Percentiles rank a stretch among this genome's conserved stretches.
These are phyloP conservation scores for Ceratosolen fusciceps DNA, from an alignment of 1,140 invertebrate genomes.

Conservation along the genomic window DNA sequence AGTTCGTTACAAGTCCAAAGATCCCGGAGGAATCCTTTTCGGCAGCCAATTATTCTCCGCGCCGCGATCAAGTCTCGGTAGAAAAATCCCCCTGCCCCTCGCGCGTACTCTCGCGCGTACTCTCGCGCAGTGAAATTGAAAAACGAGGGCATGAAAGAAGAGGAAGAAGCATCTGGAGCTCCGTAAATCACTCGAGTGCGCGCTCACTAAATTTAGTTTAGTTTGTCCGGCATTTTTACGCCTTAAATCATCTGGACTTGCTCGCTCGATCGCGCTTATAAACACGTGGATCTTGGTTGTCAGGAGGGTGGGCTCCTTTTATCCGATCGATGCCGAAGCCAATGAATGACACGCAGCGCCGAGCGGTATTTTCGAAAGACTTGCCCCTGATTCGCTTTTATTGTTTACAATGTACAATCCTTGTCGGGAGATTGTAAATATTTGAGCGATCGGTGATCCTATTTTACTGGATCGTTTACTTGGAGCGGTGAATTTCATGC, in stretches of 20 bases:
- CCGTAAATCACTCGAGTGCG: constrained; percentile 40
- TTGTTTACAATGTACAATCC: too few relatives aligned
- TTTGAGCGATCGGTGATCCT: too few relatives aligned
- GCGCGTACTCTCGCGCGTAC: neutral
- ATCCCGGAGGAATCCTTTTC: too few relatives aligned
- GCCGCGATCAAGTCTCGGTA: constrained; percentile 17
- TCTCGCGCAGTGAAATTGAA: constrained; percentile 36
- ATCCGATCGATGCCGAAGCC: constrained; percentile 6
- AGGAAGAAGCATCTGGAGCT: constrained; percentile 43
- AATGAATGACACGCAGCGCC: neutral
- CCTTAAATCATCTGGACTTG: constrained; percentile 37
- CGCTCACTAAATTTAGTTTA: constrained; percentile 44
- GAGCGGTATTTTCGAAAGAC: neutral
- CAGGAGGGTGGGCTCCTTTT: neutral
- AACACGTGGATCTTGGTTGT: constrained; percentile 11
- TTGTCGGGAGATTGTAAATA: too few relatives aligned
- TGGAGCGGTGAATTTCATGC: too few relatives aligned
- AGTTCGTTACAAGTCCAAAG: too few relatives aligned
- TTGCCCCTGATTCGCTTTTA: too few relatives aligned
- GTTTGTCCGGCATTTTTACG: constrained; percentile 36
- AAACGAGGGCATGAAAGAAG: too few relatives aligned
- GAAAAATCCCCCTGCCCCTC: neutral
- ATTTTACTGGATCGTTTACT: too few relatives aligned
- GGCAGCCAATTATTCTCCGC: constrained; percentile 13
- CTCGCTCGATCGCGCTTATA: constrained; percentile 11